Conservation (phyloP, 2,888 invertebrate genomes). For the Tetragonisca angustula region DNA sequence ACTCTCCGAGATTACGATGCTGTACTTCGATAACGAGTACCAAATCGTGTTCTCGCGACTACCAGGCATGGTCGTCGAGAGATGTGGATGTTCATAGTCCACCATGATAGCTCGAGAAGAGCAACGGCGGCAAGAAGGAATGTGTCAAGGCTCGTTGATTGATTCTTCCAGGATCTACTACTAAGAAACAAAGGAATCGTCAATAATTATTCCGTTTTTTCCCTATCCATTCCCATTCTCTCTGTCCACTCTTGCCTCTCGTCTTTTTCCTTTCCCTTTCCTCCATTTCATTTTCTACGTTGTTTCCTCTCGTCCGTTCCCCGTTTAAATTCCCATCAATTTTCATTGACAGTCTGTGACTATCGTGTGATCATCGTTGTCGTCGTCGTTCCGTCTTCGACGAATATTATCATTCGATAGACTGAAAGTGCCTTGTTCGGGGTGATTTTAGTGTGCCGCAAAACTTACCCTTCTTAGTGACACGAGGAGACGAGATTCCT, state of each 20-base stretch:
- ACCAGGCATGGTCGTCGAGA: slow-evolving; percentile 97
- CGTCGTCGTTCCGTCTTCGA: slow-evolving; percentile 34
- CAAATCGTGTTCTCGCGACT: slow-evolving; percentile 95
- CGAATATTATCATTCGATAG: slow-evolving; percentile 70
- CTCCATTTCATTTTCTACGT: neutral
- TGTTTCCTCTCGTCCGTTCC: neutral
- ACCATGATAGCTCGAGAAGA: slow-evolving; percentile 38
- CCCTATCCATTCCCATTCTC: neutral
- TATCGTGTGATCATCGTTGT: neutral
- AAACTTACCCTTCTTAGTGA: slow-evolving; percentile 6
- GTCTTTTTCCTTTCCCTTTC: too few species aligned
- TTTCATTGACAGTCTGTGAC: slow-evolving; percentile 1
- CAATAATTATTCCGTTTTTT: neutral
- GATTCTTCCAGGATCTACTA: neutral
- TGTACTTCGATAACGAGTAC: slow-evolving; percentile 95
- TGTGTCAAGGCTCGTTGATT: slow-evolving; percentile 5
- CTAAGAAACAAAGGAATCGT: neutral
- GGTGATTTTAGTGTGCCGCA: slow-evolving; percentile 46
- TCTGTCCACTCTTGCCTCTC: neutral
- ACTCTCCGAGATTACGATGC: slow-evolving; percentile 94
- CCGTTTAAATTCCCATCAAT: slow-evolving; percentile 4
- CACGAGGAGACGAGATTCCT: neutral
- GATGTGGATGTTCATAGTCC: slow-evolving; percentile 94
- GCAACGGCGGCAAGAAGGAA: slow-evolving; percentile 38
- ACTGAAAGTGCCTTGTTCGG: slow-evolving; percentile 79